Conservation (phyloP, 2,113 vertebrate species). For the Psettodes erumei region DNA sequence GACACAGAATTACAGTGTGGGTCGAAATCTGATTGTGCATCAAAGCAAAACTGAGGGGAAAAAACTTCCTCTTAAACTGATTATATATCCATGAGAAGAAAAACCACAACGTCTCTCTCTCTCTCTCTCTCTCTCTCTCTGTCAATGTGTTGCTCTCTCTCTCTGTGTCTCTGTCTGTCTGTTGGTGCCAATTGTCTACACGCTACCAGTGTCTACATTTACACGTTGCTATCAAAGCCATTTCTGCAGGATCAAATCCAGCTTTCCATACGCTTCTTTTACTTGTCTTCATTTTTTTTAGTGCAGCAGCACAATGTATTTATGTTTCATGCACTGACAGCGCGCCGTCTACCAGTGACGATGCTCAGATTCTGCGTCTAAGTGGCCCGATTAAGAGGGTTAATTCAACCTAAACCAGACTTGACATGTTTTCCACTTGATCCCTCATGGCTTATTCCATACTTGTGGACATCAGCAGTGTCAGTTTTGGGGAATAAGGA, state of each 20-base stretch:
- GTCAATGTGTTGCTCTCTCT: slow-evolving; percentile 51
- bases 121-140: slow-evolving; percentile 52
- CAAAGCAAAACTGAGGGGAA: slow-evolving; percentile 76
- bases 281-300: slow-evolving; percentile 17
- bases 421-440: slow-evolving; percentile 50
- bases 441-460: slow-evolving; percentile 47
- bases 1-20: slow-evolving; percentile 75
- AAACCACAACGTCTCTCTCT: slow-evolving; percentile 71
- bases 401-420: slow-evolving; percentile 38
- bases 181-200: slow-evolving; percentile 78
- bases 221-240: slow-evolving; percentile 75
- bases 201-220: slow-evolving; percentile 78
- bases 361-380: background rate
- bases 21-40: slow-evolving; percentile 81
- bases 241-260: slow-evolving; percentile 56
- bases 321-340: background rate
- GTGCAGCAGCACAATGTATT: slow-evolving; percentile 23
- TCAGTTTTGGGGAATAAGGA: slow-evolving; percentile 50
- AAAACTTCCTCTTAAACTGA: slow-evolving; percentile 82
- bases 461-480: slow-evolving; percentile 45
- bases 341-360: background rate
- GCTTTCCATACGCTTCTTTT: slow-evolving; percentile 30
- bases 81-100: slow-evolving; percentile 80
- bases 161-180: slow-evolving; percentile 61
- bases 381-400: slow-evolving; percentile 31